Base-by-base conservation (phyloP, 1,140 invertebrate species). In the Drosophila melanica region DNA sequence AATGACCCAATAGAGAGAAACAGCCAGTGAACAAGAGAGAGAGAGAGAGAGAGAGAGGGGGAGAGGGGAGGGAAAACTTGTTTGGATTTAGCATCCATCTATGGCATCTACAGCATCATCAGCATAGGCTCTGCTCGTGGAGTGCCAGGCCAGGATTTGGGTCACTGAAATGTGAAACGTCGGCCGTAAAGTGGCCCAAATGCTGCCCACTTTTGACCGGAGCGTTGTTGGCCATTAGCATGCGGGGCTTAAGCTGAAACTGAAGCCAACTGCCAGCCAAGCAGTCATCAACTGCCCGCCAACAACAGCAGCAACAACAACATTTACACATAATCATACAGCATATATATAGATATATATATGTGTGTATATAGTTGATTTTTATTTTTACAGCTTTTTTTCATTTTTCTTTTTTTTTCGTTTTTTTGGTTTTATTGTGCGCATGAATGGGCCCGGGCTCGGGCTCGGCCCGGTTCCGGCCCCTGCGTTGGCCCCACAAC, bases 131-230 rank as follows among this genome's bases (percentile, higher is more conserved):
- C 58, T 47, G n/a, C 45, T 41, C n/a, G 59, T 7, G 41, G 54
- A 39, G 23, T 53, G 73, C 65, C 60, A 57, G 63, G n/a, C 16
- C 51, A 80, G 84, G 84, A 89, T 89, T 89, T 89, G 74, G 84
- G 84, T 89, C 84, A 87, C 75, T 71, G 66, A 85, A 85, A 85
- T 81, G 77, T 85, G 66, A 75, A 85, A 35, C 74, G 85, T 81
- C 74, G 70, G 77, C 66, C 69, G 68, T 86, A 85, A 85, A 85
- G 81, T 85, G 81, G 71, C 79, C 80, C 80, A 84, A 84, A 84
- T 82, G 76, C 73, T 79, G 82, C 82, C 77, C 79, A 66, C 82
- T 81, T 81, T 87, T 81, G 69, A 65, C 67, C 62, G 69, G 41
- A 27, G 27, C 27, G 27, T 42, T 45, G 47, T 45, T 63, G 66